Conservation (phyloP, 2,113 vertebrate species). For the Edolisoma coerulescens region DNA sequence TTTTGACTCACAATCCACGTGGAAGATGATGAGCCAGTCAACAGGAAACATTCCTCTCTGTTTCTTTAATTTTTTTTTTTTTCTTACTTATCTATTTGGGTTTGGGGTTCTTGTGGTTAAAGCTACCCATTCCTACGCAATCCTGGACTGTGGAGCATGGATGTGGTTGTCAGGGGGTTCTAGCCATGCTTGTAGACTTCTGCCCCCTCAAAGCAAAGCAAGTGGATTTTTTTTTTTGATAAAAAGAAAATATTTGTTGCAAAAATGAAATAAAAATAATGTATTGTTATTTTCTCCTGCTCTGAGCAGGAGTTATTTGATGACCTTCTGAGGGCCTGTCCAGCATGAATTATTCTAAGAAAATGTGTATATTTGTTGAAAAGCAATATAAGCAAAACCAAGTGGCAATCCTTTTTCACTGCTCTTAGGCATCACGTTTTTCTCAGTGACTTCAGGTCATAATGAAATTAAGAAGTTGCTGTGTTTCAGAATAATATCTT, state of each 20-base stretch:
- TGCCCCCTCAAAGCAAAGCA: neutral
- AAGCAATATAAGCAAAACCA: neutral
- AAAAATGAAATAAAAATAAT: neutral
- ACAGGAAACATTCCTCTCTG: neutral
- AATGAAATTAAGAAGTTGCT: conserved; percentile 48
- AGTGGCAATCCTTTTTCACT: neutral
- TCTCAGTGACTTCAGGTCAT: conserved; percentile 32
- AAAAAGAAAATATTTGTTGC: neutral
- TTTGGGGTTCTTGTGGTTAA: neutral
- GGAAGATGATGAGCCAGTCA: neutral
- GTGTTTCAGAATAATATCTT: conserved; percentile 48
- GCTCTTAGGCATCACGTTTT: neutral
- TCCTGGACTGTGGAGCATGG: neutral
- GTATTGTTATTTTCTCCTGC: neutral
- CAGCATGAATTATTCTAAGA: neutral
- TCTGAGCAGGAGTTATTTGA: neutral
- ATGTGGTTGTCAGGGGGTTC: neutral
- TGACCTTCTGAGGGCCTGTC: neutral
- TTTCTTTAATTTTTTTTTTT: neutral
- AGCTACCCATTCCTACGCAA: neutral
- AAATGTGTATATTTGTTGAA: neutral
- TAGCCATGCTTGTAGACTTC: neutral
- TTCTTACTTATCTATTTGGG: neutral
- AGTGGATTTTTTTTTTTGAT: neutral
- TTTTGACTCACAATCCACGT: neutral